phyloP scores from a whole-genome alignment of 2,113 vertebrate species.

The Casuarius casuarius region DNA sequence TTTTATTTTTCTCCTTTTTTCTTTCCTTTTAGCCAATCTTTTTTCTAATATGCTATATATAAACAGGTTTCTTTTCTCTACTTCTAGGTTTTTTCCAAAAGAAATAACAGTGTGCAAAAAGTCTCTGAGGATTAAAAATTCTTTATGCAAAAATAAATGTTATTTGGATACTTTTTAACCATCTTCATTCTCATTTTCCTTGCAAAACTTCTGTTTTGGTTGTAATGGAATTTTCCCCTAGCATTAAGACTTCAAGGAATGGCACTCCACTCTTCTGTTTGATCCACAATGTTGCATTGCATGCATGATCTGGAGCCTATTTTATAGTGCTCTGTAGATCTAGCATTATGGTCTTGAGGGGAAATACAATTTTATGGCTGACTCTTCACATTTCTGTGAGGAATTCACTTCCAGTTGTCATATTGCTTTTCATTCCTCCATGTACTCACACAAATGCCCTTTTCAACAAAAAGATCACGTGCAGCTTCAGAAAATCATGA shows the following conservation, averaged over 20 bases:
- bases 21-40: neutral
- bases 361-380: neutral
- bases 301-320: accelerated
- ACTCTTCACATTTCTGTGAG: neutral
- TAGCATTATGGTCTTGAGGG: neutral
- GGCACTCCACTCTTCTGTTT: neutral
- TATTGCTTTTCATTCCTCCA: neutral
- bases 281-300: accelerated
- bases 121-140: neutral
- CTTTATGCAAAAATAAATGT: neutral
- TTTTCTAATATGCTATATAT: neutral
- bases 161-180: neutral
- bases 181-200: neutral
- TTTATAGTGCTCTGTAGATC: neutral
- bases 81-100: neutral
- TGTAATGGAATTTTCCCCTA: neutral
- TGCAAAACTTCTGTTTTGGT: neutral
- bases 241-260: neutral
- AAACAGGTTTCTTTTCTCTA: neutral
- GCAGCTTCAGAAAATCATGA: neutral
- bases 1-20: neutral
- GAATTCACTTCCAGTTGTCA: neutral
- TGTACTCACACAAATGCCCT: neutral
- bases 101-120: neutral
- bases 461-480: neutral